Evolutionary conservation across 2,888 invertebrate species (phyloP).

Genomic region (Callinectes sapidus): DNA sequence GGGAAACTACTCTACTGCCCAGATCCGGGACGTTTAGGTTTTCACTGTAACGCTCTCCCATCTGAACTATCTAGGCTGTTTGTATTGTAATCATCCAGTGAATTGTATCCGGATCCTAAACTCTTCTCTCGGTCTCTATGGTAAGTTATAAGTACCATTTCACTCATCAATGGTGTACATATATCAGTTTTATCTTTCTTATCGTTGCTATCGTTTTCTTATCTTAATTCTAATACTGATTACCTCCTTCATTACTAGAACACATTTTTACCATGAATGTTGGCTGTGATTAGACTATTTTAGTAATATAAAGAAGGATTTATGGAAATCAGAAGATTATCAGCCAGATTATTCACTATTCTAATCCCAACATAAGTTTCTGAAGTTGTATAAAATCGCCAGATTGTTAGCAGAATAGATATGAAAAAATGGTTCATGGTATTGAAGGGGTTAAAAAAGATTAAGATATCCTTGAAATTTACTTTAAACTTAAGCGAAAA

Average conservation of each 20-base stretch:
- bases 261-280: too few species aligned
- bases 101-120: not conserved
- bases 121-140: not conserved
- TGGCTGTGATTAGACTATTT: too few species aligned
- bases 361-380: too few species aligned
- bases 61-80: conserved; percentile 73
- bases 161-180: not conserved
- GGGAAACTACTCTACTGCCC: conserved; percentile 52
- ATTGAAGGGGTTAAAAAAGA: too few species aligned
- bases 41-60: conserved; percentile 73
- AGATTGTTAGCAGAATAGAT: too few species aligned
- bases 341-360: too few species aligned
- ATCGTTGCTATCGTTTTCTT: not conserved
- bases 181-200: not conserved
- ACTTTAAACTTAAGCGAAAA: not conserved
- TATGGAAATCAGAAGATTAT: too few species aligned
- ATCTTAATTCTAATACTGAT: not conserved
- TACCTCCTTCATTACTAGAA: too few species aligned
- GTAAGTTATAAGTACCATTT: not conserved
- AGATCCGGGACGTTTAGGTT: conserved; percentile 73
- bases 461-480: not conserved
- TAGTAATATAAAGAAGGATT: too few species aligned
- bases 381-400: too few species aligned
- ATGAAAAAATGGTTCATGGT: too few species aligned
- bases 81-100: too few species aligned